Evolutionary conservation across 2,888 invertebrate species (phyloP), one percentile per base, ranked within the genome.

Genomic region (Steinernema scapterisci): DNA sequence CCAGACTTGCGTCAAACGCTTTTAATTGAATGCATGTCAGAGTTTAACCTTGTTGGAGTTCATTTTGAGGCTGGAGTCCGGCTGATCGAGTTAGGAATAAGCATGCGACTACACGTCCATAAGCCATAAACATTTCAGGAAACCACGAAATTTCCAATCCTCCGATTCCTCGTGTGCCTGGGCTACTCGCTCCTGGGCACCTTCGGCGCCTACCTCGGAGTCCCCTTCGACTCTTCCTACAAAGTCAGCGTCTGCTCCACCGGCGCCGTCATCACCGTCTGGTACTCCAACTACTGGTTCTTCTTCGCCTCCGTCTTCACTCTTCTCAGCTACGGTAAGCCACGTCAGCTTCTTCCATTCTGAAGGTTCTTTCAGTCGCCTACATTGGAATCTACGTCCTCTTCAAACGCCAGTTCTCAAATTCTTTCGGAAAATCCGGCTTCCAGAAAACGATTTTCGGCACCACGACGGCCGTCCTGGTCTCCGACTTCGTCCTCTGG

Each of bases 251-350:
- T 63, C 16, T 63, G 63, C 31, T 63, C 63, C 63, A 63, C 63
- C 27, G 16, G 63, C 63, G 31, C 38, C 27, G 63, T 38, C 31
- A 63, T 63, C 27, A 63, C 63, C 63, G 63, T 27, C 3, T 63
- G 63, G 63, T 63, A 63, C 63, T 63, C 63, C 31, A 63, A 63
- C 63, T 63, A 63, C 63, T 63, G 63, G 63, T 63, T 63, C 63
- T 63, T 63, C 63, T 63, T 63, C 31, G 63, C 63, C 63, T 63
- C 63, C 13, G 16, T 63, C 63, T 63, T 63, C 63, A 63, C 63
- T 5, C 7, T 63, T 5, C 31, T 63, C 31, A 63, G 27, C 27
- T 63, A 63, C 63, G 63, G 63, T 63, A 19, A 25, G 6, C 51
- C 6, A n/a, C 9, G 11, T 6, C 11, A 16, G 6, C 6, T 51